These are phyloP conservation scores for Allophyes oxyacanthae DNA, from an alignment of 2,888 invertebrate genomes.

Conservation along the genomic window DNA sequence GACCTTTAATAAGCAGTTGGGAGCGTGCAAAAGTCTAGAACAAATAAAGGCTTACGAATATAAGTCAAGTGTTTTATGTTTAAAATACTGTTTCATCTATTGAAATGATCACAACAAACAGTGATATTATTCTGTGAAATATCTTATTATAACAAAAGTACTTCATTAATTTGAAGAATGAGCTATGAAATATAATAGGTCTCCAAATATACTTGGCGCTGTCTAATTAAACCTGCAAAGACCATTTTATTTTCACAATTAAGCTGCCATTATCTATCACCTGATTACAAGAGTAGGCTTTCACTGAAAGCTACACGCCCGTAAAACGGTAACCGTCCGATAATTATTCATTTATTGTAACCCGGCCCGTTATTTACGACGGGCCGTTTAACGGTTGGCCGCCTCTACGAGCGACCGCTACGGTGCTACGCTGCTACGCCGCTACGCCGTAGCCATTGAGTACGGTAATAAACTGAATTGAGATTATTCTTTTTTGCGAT, in stretches of 20 bases:
- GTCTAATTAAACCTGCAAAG: conserved; percentile 1
- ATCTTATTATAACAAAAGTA: no score
- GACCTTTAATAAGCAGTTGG: no score
- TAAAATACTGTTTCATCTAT: no score
- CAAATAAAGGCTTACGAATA: no score
- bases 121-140: no score
- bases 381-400: conserved; percentile 67
- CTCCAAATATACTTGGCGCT: neutral
- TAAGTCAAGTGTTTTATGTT: no score
- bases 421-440: conserved; percentile 55
- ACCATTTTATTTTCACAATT: conserved; percentile 23
- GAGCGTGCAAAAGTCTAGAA: no score
- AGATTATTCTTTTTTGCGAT: conserved; percentile 48
- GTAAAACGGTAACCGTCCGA: conserved; percentile 75
- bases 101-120: no score
- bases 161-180: no score
- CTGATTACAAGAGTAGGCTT: conserved; percentile 44
- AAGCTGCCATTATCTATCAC: conserved; percentile 39
- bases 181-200: no score
- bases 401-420: conserved; percentile 66
- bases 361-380: conserved; percentile 69
- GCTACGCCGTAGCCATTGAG: conserved; percentile 60
- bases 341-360: conserved; percentile 81
- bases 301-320: conserved; percentile 47
- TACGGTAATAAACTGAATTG: conserved; percentile 44